Evolutionary conservation across 2,888 invertebrate genomes (phyloP).

Genomic region (Hanleya hanleyi): DNA sequence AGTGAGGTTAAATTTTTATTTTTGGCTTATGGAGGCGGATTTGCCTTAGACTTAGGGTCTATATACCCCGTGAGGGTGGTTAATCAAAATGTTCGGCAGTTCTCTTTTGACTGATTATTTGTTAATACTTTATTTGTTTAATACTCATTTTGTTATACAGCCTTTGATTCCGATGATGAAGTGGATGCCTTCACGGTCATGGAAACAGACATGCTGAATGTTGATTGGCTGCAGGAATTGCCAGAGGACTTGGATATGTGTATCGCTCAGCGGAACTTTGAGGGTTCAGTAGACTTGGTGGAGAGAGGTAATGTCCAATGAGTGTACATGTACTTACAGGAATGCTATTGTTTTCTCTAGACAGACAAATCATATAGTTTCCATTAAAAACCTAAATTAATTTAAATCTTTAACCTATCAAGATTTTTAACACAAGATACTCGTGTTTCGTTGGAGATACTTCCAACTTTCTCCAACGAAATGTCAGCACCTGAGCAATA

Average conservation of each 20-base stretch:
- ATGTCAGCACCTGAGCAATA: too few relatives aligned
- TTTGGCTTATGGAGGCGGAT: too few relatives aligned
- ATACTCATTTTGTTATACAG: too few relatives aligned
- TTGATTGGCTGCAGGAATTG: conserved; percentile 87
- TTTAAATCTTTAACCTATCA: too few relatives aligned
- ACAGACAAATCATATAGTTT: not conserved
- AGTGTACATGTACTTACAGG: not conserved
- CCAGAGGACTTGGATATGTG: conserved; percentile 96
- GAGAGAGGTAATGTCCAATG: conserved; percentile 76
- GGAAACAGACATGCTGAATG: conserved; percentile 64
- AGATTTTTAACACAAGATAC: too few relatives aligned
- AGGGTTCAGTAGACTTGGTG: conserved; percentile 89
- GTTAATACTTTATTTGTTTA: too few relatives aligned
- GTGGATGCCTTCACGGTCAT: conserved; percentile 46
- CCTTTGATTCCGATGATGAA: conserved; percentile 44
- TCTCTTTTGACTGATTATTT: too few relatives aligned
- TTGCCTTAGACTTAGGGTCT: too few relatives aligned
- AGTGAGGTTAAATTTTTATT: conserved; percentile 5
- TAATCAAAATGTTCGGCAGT: too few relatives aligned
- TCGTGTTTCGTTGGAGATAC: too few relatives aligned
- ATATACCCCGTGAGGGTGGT: too few relatives aligned
- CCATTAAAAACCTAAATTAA: not conserved
- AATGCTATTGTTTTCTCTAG: not conserved
- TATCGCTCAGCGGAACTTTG: conserved; percentile 96
- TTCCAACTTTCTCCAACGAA: too few relatives aligned